Conservation (phyloP, 2,888 invertebrate genomes). For the Ichneumon xanthorius region DNA sequence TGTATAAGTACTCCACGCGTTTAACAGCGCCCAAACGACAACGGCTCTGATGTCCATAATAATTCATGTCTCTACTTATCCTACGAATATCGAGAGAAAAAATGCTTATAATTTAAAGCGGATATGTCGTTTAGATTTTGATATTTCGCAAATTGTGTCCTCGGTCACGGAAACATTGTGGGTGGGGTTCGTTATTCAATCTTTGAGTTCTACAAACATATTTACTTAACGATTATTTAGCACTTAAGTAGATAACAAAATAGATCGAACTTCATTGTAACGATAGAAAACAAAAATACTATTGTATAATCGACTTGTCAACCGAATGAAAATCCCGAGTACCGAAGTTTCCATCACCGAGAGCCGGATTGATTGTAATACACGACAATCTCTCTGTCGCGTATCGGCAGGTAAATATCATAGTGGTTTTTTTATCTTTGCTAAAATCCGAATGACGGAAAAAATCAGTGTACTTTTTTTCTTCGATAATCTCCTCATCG, state of each 20-base stretch:
- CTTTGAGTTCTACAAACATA: conserved; percentile 21
- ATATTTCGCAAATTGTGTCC: conserved; percentile 54
- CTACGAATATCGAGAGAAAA: conserved; percentile 66
- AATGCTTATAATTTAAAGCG: conserved; percentile 60
- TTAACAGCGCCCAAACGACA: conserved; percentile 9
- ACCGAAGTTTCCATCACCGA: conserved; percentile 58
- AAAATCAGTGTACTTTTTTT: conserved; percentile 23
- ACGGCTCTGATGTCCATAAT: conserved; percentile 30
- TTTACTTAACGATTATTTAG: conserved; percentile 12
- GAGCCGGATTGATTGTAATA: conserved; percentile 68
- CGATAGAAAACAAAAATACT: not conserved
- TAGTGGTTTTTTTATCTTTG: conserved; percentile 17
- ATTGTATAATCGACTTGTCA: not conserved
- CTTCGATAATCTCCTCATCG: conserved; percentile 19
- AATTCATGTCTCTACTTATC: conserved; percentile 39
- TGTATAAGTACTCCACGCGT: conserved; percentile 34
- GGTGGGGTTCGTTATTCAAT: not conserved
- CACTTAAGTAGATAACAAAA: not conserved
- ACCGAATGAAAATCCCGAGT: not conserved
- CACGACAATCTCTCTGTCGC: conserved; percentile 63
- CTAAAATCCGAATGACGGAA: conserved; percentile 38
- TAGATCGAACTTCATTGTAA: not conserved
- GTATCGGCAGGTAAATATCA: conserved; percentile 50
- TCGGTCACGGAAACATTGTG: conserved; percentile 48
- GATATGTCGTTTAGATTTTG: conserved; percentile 64